Evolutionary conservation across 1,140 invertebrate genomes (phyloP).

Genomic region (Lepidotrigona ventralis): DNA sequence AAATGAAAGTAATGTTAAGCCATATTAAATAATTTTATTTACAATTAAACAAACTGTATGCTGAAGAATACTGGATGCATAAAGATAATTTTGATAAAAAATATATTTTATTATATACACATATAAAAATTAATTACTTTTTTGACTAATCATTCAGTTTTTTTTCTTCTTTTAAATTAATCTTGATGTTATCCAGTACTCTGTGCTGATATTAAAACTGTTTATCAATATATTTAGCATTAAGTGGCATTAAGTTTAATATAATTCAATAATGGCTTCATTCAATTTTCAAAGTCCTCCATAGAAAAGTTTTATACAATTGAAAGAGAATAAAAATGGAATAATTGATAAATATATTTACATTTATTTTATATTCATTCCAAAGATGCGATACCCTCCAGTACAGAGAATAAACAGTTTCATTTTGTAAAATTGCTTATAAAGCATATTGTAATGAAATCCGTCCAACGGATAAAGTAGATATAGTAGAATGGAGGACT

Average conservation of each 20-base stretch:
- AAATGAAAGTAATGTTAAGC: constrained; percentile 27
- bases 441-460: constrained; percentile 10
- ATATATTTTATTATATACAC: background rate
- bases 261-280: constrained; percentile 2
- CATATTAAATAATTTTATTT: constrained; percentile 24
- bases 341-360: background rate
- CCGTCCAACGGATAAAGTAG: constrained; percentile 32
- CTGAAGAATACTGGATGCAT: constrained; percentile 26
- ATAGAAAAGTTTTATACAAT: background rate
- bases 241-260: constrained; percentile 15
- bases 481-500: background rate
- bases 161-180: background rate
- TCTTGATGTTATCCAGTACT: constrained; percentile 29
- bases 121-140: constrained; percentile 6
- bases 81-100: background rate
- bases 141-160: background rate
- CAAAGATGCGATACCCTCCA: background rate
- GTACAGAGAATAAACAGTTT: background rate
- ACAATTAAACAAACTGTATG: constrained; percentile 22
- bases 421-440: background rate
- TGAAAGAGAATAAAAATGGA: background rate
- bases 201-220: constrained; percentile 31
- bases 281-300: background rate
- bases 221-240: constrained; percentile 43
- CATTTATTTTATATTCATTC: background rate